Base-by-base conservation (phyloP, 2,113 vertebrate species). In the Silurus meridionalis region DNA sequence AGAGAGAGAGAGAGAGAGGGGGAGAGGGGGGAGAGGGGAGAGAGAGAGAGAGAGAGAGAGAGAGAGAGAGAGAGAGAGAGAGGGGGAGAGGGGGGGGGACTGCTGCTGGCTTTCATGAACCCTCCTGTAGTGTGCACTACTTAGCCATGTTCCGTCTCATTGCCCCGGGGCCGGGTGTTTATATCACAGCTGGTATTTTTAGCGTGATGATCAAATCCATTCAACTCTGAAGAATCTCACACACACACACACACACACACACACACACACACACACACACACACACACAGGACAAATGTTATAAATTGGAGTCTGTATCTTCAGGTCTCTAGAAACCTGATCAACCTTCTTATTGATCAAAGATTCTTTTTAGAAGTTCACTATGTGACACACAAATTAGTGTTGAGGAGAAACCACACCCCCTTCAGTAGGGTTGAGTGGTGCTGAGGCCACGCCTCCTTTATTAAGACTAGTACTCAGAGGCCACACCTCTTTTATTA, bases 91-190 rank as follows among this genome's bases (percentile, higher is more conserved):
- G 2, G 37, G 2, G 37, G 2, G 37, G 2, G 37, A 37, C 1
- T 81, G 78, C 66, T 60, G 66, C 85, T 69, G 46, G 17, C 37
- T 80, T 81, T 71, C 64, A 86, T 86, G 72, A 86, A 58, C 67
- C 60, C 60, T 64, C 80, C 80, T 66, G 48, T 52, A 66, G 80
- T 64, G 80, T 63, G 21, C 61, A 82, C 61, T 48, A 53, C 19
- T 82, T 66, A 82, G 61, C 80, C 64, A 61, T 23, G 58, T 81
- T 64, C 37, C 14, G 46, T 82, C 19, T 52, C 46, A 82, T 66
- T 52, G 61, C 46, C 60, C 52, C 11, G 6, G 37, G 23, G 80
- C 80, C 8, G 4, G n/a, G 53, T 14, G 25, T 61, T 82, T 13
- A 82, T 50, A 50, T 46, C 50, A 64, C 28, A n/a, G 60, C 80